Percentiles rank a stretch among this genome's conserved stretches.
These are phyloP conservation scores for Zoanthus solanderi DNA, from an alignment of 92 coral and sea anemone species.

Conservation along the genomic window DNA sequence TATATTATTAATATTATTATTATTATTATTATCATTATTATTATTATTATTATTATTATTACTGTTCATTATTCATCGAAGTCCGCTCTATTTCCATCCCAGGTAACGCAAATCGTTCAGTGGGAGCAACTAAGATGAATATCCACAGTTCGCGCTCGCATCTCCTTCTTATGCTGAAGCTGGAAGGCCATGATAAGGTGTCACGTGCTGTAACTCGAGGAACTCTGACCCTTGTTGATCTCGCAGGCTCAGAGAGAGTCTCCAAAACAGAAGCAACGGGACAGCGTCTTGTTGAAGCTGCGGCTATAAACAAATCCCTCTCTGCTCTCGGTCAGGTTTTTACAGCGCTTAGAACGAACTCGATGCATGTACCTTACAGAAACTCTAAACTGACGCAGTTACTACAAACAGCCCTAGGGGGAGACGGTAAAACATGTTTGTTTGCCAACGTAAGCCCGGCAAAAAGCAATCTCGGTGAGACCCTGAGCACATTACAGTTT, in stretches of 20 bases:
- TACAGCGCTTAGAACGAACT: constrained; percentile 82
- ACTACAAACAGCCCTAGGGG: constrained; percentile 86
- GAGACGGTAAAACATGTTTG: constrained; percentile 93
- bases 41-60: no score
- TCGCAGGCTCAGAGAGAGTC: constrained; percentile 91
- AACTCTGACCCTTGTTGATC: constrained; percentile 86
- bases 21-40: no score
- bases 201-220: constrained; percentile 85
- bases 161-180: constrained; percentile 72
- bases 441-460: constrained; percentile 91
- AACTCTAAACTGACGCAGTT: constrained; percentile 91
- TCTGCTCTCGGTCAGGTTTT: constrained; percentile 92
- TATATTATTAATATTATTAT: no score
- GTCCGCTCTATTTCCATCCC: not conserved
- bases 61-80: no score
- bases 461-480: constrained; percentile 76
- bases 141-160: constrained; percentile 94
- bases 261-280: constrained; percentile 94
- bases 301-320: constrained; percentile 90
- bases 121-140: constrained; percentile 92
- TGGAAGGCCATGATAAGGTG: constrained; percentile 79
- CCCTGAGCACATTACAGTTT: constrained; percentile 85
- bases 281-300: constrained; percentile 91
- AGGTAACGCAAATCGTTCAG: constrained; percentile 88
- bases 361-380: constrained; percentile 93